A percentile compares a stretch with the other conserved stretches of the same genome.
Conservation (phyloP, 2,113 vertebrate genomes). For the Ancistrus triradiatus region DNA sequence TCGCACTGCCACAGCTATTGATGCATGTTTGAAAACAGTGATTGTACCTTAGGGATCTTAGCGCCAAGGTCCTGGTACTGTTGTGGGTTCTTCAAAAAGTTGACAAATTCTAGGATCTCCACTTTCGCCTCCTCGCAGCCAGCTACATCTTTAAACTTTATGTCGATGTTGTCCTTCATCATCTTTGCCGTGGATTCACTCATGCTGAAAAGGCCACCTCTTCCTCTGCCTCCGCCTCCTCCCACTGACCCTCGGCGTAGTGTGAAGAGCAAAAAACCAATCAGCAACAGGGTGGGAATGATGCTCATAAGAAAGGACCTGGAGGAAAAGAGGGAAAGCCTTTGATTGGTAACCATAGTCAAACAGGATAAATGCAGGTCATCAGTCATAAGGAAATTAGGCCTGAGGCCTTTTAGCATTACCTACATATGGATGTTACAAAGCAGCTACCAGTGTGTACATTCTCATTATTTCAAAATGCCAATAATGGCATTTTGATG, state of each 20-base stretch:
- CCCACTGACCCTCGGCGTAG: conserved; percentile 57
- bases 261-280: conserved; percentile 60
- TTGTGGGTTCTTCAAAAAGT: conserved; percentile 69
- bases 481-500: no score
- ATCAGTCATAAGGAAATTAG: no score
- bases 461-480: no score
- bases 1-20: no score
- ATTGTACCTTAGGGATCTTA: conserved; percentile 67
- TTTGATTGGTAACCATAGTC: not conserved
- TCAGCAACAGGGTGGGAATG: conserved; percentile 57
- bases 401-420: no score
- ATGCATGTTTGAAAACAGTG: no score
- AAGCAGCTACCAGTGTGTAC: no score
- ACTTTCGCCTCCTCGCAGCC: conserved; percentile 69
- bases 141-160: conserved; percentile 63
- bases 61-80: conserved; percentile 67
- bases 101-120: conserved; percentile 70
- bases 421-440: no score
- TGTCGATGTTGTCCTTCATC: conserved; percentile 53
- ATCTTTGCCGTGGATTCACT: conserved; percentile 64
- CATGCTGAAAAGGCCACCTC: conserved; percentile 60
- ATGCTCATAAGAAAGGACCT: conserved; percentile 62
- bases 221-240: conserved; percentile 43
- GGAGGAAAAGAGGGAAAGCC: not conserved
- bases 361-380: not conserved